A percentile compares a stretch with the other conserved stretches of the same genome.
phyloP scores from a whole-genome alignment of 2,888 invertebrate species.

The Ochlodes sylvanus region DNA sequence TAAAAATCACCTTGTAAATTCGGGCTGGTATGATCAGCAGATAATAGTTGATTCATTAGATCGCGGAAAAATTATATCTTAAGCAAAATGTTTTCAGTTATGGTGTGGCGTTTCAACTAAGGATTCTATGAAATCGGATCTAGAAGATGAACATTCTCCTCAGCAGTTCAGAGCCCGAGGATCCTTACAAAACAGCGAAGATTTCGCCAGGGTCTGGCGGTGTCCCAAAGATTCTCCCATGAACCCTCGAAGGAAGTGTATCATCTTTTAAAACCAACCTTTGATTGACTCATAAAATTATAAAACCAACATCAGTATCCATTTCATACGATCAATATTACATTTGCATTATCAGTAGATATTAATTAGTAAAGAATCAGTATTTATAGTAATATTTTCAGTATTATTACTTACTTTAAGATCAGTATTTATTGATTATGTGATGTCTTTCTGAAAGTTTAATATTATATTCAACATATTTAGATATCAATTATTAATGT shows the following conservation, averaged over 20 bases:
- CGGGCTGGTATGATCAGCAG: no score
- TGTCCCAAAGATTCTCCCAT: conserved; percentile 81
- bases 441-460: background rate
- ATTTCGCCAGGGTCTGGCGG: conserved; percentile 88
- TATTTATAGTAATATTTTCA: no score
- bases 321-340: background rate
- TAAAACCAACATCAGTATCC: background rate
- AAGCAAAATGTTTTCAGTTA: conserved; percentile 78
- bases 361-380: no score
- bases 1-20: no score
- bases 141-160: conserved; percentile 91
- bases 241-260: conserved; percentile 82
- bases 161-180: conserved; percentile 88
- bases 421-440: background rate
- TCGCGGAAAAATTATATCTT: no score
- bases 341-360: no score
- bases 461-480: no score
- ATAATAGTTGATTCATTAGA: no score
- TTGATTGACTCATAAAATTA: background rate
- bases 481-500: no score
- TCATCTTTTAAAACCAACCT: conserved; percentile 62
- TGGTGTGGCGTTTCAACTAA: conserved; percentile 93
- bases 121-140: conserved; percentile 86
- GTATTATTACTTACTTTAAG: no score
- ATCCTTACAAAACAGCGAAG: conserved; percentile 88